Base-by-base conservation (phyloP, 2,113 vertebrate species). In the Herpailurus yagouaroundi region DNA sequence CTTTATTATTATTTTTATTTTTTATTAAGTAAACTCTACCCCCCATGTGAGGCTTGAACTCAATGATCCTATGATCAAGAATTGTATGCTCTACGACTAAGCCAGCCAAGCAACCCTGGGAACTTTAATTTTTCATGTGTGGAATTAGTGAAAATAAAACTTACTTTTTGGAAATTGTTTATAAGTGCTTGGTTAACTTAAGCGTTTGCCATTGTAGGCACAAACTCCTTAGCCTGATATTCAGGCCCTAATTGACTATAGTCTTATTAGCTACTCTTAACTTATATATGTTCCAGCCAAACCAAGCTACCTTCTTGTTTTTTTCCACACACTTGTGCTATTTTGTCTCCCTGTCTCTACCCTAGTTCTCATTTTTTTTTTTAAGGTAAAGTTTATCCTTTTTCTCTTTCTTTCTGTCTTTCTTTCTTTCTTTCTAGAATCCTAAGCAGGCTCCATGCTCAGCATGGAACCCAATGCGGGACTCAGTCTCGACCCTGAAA, bases 131-230 rank as follows among this genome's bases (percentile, higher is more conserved):
- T 63, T 97, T 92, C 29, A 2, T 33, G 7, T 66, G 71, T 88
- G 50, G n/a, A 48, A 48, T 50, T 73, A 90, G 21, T 80, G 55
- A 90, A 93, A 95, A 77, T 63, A 77, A 92, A 92, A 84, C 4
- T 36, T 57, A 89, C 7, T 21, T 50, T 95, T 88, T 60, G 76
- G 31, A 60, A 81, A 69, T 88, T 38, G 12, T 38, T 87, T 64
- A 9, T 64, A 82, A 82, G 48, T 82, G 27, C 18, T 97, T 93
- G 64, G n/a, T 89, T 73, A 89, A 38, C n/a, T 57, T 86, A 14
- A 91, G 74, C 45, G 23, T 83, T 84, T 93, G 71, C 52, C 71
- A 48, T 71, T 64, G 16, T 82, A 52, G 63, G 10, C 64, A 63
- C 50, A 63, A 63, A 48, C 23, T 92, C 33, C 33, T 77, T 89